A percentile compares a stretch with the other conserved stretches of the same genome.
Evolutionary conservation across 2,888 invertebrate species (phyloP).

Genomic region (Platycnemis pennipes): DNA sequence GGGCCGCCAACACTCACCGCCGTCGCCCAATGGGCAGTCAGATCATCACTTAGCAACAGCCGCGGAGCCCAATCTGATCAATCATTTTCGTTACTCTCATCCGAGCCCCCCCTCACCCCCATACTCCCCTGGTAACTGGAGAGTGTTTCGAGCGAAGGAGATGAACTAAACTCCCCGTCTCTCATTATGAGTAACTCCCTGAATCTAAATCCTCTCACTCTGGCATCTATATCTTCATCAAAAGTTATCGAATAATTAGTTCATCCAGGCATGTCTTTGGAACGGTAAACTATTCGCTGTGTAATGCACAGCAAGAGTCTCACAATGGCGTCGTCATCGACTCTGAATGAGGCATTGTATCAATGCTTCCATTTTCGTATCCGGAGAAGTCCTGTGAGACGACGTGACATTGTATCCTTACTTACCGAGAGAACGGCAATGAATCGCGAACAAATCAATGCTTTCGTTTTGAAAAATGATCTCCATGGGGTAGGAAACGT

Average conservation of each 20-base stretch:
- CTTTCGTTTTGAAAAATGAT: no score
- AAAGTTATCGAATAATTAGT: background rate
- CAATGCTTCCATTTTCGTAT: background rate
- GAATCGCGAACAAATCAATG: no score
- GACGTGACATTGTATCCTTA: background rate
- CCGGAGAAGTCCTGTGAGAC: background rate
- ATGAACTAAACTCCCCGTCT: background rate
- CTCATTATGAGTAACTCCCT: background rate
- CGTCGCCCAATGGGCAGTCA: conserved; percentile 21
- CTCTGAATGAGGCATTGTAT: background rate
- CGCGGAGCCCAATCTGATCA: conserved; percentile 28
- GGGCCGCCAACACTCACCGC: conserved; percentile 19
- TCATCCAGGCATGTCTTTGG: background rate
- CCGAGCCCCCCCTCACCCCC: background rate
- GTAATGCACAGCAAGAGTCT: background rate
- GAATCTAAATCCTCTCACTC: background rate
- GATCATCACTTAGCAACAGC: conserved; percentile 54
- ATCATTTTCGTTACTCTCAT: conserved; percentile 44
- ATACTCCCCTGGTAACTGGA: background rate
- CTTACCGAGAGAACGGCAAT: background rate
- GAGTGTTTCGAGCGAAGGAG: background rate
- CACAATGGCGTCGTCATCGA: background rate
- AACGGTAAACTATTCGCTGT: background rate
- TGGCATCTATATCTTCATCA: background rate
- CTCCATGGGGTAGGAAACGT: no score